These are phyloP conservation scores for Anser brachyrhynchus DNA, from an alignment of 2,113 vertebrate species.

Conservation along the genomic window DNA sequence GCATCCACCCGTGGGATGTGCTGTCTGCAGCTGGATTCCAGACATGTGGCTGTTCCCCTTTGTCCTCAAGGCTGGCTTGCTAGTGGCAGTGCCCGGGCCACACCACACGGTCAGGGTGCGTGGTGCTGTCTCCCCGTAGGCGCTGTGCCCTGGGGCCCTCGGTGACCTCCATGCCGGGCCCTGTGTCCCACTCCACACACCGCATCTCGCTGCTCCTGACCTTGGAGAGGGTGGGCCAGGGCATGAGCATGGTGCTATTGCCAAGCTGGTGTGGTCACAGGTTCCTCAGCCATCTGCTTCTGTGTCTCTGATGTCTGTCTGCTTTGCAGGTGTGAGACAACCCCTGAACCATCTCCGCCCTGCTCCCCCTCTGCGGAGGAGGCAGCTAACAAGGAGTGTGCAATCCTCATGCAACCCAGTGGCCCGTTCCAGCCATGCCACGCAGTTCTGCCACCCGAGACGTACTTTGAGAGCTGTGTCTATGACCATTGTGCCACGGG, in stretches of 20 bases:
- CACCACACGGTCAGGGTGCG: neutral
- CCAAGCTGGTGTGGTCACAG: neutral
- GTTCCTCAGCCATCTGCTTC: neutral
- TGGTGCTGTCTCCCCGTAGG: neutral
- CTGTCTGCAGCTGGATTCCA: neutral
- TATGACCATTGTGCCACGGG: conserved; percentile 75
- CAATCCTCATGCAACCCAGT: conserved; percentile 56
- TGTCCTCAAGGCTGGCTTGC: neutral
- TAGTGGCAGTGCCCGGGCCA: neutral
- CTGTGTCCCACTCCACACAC: neutral
- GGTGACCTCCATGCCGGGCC: neutral
- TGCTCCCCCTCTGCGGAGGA: neutral
- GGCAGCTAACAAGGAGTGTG: conserved; percentile 67
- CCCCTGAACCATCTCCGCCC: neutral
- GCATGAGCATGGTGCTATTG: neutral
- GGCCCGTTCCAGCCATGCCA: conserved; percentile 80
- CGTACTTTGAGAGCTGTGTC: conserved; percentile 81
- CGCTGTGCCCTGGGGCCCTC: neutral
- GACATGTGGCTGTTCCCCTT: neutral
- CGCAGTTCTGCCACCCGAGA: conserved; percentile 55
- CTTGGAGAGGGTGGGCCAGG: neutral
- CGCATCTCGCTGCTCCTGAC: neutral
- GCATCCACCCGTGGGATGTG: neutral
- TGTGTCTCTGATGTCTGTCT: neutral
- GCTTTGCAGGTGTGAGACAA: conserved; percentile 32